These are phyloP conservation scores for Zaprionus davidi DNA, from an alignment of 1,140 invertebrate genomes.

Conservation along the genomic window DNA sequence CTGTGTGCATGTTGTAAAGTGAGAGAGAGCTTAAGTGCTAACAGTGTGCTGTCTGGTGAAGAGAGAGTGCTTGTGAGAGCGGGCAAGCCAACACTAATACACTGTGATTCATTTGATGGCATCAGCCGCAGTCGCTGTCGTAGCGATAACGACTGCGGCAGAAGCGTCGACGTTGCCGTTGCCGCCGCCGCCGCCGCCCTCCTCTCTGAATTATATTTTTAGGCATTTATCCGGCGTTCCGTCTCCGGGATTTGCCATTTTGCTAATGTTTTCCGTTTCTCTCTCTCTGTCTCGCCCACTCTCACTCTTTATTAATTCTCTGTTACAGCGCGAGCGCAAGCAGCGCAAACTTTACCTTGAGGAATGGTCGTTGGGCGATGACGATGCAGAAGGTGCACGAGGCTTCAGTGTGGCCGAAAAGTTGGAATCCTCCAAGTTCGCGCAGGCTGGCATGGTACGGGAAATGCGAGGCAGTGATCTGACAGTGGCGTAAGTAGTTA, in stretches of 20 bases:
- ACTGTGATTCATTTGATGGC: slow-evolving; percentile 66
- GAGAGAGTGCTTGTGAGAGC: slow-evolving; percentile 1
- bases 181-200: slow-evolving; percentile 49
- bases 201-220: slow-evolving; percentile 70
- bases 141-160: slow-evolving; percentile 17
- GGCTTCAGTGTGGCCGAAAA: slow-evolving; percentile 97
- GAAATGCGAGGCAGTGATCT: slow-evolving; percentile 94
- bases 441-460: slow-evolving; percentile 90
- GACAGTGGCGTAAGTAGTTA: slow-evolving; percentile 86
- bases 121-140: slow-evolving; percentile 36
- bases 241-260: slow-evolving; percentile 41
- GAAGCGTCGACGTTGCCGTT: not conserved
- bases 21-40: not conserved
- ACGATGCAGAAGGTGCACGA: slow-evolving; percentile 94
- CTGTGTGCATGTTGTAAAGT: not conserved
- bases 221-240: slow-evolving; percentile 47
- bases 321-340: slow-evolving; percentile 91
- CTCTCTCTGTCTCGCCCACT: slow-evolving; percentile 10
- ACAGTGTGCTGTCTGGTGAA: not conserved
- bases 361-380: slow-evolving; percentile 95
- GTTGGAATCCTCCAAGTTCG: slow-evolving; percentile 92
- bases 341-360: slow-evolving; percentile 96
- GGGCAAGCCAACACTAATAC: not conserved
- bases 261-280: slow-evolving; percentile 35
- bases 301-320: slow-evolving; percentile 10